These are phyloP conservation scores for Rhamphomyia laevipes DNA, from an alignment of 2,888 invertebrate genomes.

Conservation along the genomic window DNA sequence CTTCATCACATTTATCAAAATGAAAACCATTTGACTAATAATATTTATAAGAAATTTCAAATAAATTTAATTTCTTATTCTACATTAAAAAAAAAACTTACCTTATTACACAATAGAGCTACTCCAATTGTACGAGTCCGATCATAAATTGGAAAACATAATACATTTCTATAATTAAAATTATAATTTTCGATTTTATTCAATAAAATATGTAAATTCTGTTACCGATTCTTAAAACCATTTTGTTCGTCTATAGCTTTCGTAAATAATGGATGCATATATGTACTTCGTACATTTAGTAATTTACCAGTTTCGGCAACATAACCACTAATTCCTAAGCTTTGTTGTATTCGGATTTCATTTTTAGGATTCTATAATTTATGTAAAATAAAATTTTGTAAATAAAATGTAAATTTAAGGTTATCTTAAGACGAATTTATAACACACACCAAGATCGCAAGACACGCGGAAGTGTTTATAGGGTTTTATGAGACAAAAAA, in stretches of 20 bases:
- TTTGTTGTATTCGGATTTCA: slow-evolving; percentile 27
- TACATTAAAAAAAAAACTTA: slow-evolving; percentile 9
- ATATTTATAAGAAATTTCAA: slow-evolving; percentile 30
- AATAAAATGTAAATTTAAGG: too few relatives aligned
- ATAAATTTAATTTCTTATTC: too few relatives aligned
- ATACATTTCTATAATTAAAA: slow-evolving; percentile 46
- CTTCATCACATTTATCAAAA: slow-evolving; percentile 19
- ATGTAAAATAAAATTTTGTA: too few relatives aligned
- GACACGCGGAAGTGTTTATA: too few relatives aligned
- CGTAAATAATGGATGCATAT: slow-evolving; percentile 62
- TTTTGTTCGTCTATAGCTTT: slow-evolving; percentile 61
- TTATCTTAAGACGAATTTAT: too few relatives aligned
- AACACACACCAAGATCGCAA: too few relatives aligned
- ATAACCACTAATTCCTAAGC: slow-evolving; percentile 57
- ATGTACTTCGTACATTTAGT: slow-evolving; percentile 61
- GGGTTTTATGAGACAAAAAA: too few relatives aligned
- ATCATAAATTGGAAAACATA: slow-evolving; percentile 77
- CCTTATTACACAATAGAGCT: slow-evolving; percentile 66
- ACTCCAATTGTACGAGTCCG: slow-evolving; percentile 56
- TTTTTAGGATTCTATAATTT: slow-evolving; percentile 9
- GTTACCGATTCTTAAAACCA: slow-evolving; percentile 55
- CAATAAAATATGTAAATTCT: slow-evolving; percentile 6
- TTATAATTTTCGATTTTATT: neutral
- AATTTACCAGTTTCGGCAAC: slow-evolving; percentile 62
- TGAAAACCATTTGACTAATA: slow-evolving; percentile 15